phyloP scores from a whole-genome alignment of 2,797 vertebrate species.

The Periparus ater region DNA sequence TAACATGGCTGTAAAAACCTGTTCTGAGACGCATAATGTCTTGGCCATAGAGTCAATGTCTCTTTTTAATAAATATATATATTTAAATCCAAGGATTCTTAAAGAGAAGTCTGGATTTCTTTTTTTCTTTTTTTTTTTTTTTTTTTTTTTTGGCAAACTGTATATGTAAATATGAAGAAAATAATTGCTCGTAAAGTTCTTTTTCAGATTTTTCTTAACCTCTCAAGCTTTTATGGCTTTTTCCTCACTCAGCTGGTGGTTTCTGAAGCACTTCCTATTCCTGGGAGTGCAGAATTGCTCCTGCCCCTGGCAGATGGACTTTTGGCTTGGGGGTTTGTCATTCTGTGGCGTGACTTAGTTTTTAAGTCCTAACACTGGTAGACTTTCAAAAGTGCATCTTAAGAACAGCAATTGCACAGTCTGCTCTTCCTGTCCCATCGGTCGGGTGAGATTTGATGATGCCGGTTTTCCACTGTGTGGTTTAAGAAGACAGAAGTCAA shows the following conservation, averaged over 20 bases:
- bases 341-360: background rate
- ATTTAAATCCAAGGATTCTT: constrained; percentile 62
- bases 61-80: constrained; percentile 68
- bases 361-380: background rate
- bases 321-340: background rate
- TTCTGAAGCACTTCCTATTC: background rate
- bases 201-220: background rate
- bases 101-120: constrained; percentile 45
- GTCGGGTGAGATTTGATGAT: background rate
- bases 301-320: background rate
- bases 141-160: background rate
- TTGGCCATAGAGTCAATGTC: constrained; percentile 56
- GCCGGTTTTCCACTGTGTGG: background rate
- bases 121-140: background rate
- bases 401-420: background rate
- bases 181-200: background rate
- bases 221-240: background rate
- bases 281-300: background rate
- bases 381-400: background rate
- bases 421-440: background rate
- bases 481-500: background rate
- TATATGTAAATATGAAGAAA: background rate
- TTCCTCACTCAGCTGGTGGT: background rate
- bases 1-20: constrained; percentile 64
- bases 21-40: constrained; percentile 61